Conservation (phyloP, 2,888 invertebrate genomes). For the Sisyra terminalis region DNA sequence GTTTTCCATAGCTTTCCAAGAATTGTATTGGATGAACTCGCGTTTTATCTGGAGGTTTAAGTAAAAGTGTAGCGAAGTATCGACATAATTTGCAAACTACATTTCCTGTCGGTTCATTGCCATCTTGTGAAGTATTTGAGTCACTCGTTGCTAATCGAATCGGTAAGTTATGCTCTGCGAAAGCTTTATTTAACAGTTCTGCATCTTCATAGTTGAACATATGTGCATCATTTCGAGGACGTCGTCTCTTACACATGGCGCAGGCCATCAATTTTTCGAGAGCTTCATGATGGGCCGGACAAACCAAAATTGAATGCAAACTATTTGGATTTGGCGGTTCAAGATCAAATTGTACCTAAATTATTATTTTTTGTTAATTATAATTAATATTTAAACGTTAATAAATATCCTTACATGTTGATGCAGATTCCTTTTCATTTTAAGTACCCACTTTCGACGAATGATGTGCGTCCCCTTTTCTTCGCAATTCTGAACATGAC, state of each 20-base stretch:
- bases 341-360: conserved; percentile 37
- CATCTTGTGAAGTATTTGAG: not conserved
- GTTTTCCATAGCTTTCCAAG: conserved; percentile 41
- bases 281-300: conserved; percentile 49
- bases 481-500: conserved; percentile 47
- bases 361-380: not conserved
- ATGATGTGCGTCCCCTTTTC: conserved; percentile 44
- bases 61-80: conserved; percentile 55
- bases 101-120: not conserved
- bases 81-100: conserved; percentile 71
- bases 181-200: conserved; percentile 30
- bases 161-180: conserved; percentile 47
- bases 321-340: conserved; percentile 44
- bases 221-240: conserved; percentile 63
- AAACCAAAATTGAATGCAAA: conserved; percentile 50
- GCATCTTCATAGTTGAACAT: conserved; percentile 40
- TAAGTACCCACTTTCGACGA: conserved; percentile 54
- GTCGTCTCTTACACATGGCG: conserved; percentile 55
- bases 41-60: conserved; percentile 42
- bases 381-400: not conserved
- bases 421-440: conserved; percentile 49
- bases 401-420: conserved; percentile 31
- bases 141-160: conserved; percentile 42
- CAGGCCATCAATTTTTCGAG: conserved; percentile 61
- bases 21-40: conserved; percentile 31